Evolutionary conservation across 2,888 invertebrate genomes (phyloP).

Genomic region (Nudaria mundana): DNA sequence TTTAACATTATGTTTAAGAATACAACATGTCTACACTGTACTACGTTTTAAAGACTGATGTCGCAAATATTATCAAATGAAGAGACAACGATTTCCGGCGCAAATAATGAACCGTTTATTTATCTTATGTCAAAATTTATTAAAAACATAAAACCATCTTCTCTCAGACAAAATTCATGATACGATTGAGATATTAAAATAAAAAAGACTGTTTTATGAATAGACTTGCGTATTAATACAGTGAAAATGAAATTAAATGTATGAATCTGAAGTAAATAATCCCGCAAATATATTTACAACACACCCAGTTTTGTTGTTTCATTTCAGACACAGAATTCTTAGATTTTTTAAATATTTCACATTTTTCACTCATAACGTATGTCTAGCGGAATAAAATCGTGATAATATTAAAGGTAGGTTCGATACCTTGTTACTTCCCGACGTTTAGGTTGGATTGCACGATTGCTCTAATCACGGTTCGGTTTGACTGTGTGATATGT

Average conservation of each 20-base stretch:
- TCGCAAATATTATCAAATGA: conserved; percentile 1
- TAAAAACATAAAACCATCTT: conserved; percentile 2
- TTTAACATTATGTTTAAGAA: too few relatives aligned
- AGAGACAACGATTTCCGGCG: conserved; percentile 14
- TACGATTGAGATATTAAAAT: conserved; percentile 5
- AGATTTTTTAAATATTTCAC: too few relatives aligned
- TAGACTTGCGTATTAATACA: conserved; percentile 11
- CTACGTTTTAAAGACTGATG: background rate
- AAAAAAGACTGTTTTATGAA: conserved; percentile 15
- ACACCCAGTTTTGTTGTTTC: too few relatives aligned
- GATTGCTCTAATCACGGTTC: too few relatives aligned
- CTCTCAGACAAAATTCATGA: conserved; percentile 8
- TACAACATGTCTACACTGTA: too few relatives aligned
- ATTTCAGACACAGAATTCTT: too few relatives aligned
- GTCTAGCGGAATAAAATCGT: too few relatives aligned
- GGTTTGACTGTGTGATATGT: too few relatives aligned
- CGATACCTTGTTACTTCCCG: too few relatives aligned
- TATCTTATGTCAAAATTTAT: conserved; percentile 2
- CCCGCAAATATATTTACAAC: background rate
- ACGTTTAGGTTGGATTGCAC: too few relatives aligned
- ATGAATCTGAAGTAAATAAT: background rate
- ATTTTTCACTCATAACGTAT: too few relatives aligned
- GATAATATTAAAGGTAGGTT: too few relatives aligned
- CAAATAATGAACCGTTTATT: conserved; percentile 9
- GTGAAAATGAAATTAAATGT: background rate